Base-by-base conservation (phyloP, 1,140 invertebrate genomes). In the Drosophila miranda region DNA sequence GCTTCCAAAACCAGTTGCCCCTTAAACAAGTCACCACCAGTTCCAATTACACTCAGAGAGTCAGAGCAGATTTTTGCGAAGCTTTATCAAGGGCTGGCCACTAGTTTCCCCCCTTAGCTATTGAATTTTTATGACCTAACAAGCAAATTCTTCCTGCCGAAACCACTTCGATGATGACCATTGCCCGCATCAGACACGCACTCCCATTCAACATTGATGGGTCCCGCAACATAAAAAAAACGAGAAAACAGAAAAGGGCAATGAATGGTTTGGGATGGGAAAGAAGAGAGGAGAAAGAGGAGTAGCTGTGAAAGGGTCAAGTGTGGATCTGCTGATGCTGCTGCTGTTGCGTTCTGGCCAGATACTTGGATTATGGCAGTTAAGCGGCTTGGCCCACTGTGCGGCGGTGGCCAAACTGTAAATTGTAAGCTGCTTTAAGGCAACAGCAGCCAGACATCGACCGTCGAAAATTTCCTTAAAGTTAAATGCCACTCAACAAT, bases 281-380 rank as follows among this genome's bases (percentile, higher is more conserved):
- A 52, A 62, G 13, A 2, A 2, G 62, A 63, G 26, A 26, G 23
- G 23, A 4, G 38, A 45, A 30, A 30, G 7, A 30, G 46, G 43
- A 28, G 49, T n/a, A 16, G 62, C 62, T 44, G 62, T 30, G 64
- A 82, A 76, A 63, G 80, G 80, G 83, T 89, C 80, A 90, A 90
- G 67, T 72, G 79, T 78, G 73, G 66, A 45, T 48, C 42, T 74
- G 8, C 28, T 30, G 23, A 26, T 26, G 23, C 23, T 26, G 26
- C 6, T 26, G 28, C 7, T 30, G 9, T 13, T 30, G 30, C 77
- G 66, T 64, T 51, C 68, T 66, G 74, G 56, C 53, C 77, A 89
- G 77, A 89, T 89, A 88, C 83, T 81, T 75, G 80, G 88, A 88
- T 90, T 90, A 89, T 90, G 79, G 66, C 52, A 86, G 88, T 77